These are phyloP conservation scores for Notiomystis cincta DNA, from an alignment of 2,113 vertebrate genomes.

Conservation along the genomic window DNA sequence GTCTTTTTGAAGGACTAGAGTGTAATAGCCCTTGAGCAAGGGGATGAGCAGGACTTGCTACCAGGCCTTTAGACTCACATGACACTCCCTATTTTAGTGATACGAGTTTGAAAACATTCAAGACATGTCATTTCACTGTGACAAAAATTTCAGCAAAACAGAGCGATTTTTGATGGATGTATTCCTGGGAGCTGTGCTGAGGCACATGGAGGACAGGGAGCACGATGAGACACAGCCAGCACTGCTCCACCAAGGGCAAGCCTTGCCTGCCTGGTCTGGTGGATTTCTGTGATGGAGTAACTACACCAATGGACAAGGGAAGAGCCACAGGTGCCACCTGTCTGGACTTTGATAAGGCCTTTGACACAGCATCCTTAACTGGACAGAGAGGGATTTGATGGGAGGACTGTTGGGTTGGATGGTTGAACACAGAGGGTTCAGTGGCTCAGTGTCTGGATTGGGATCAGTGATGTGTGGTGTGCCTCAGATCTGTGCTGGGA, in stretches of 20 bases:
- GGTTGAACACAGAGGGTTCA: not conserved
- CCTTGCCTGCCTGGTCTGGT: rapidly evolving
- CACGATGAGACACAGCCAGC: not conserved
- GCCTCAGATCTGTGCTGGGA: not conserved
- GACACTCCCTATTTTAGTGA: not conserved
- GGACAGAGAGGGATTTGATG: not conserved
- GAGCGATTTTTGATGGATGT: not conserved
- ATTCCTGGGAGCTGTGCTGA: not conserved
- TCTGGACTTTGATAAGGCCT: not conserved
- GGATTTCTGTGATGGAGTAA: not conserved
- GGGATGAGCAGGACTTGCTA: not conserved
- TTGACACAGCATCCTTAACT: not conserved
- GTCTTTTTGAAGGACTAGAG: not conserved
- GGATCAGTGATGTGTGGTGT: not conserved
- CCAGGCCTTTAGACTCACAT: not conserved
- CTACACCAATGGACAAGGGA: not conserved
- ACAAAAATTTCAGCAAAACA: not conserved
- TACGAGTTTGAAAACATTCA: not conserved
- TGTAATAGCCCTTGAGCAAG: not conserved
- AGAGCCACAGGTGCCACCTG: not conserved
- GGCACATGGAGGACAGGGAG: not conserved
- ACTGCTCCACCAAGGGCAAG: not conserved
- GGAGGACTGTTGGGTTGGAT: not conserved
- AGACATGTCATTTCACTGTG: not conserved
- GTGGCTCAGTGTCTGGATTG: not conserved